Evolutionary conservation across 1,140 invertebrate species (phyloP), one percentile per base, ranked within the genome.

Genomic region (Cecropterus lyciades): DNA sequence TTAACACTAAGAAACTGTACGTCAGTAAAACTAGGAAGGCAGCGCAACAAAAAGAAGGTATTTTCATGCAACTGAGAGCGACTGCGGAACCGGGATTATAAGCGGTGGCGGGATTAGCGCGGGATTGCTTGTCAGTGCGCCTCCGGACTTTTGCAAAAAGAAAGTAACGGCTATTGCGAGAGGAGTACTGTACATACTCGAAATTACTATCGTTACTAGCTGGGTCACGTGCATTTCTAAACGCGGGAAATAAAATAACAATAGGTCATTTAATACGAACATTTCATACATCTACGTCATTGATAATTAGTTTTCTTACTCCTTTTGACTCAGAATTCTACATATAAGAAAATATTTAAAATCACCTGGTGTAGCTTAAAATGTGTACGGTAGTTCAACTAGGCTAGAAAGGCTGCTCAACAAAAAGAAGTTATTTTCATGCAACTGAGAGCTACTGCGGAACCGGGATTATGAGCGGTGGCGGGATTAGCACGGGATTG

Each of bases 101-200:
- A 43, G 13, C 40, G 40, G 40, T 43, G 13, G 40, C 13, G 40
- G 40, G 40, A 43, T 43, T 43, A 43, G 40, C 13, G 7, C 40
- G 40, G 40, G 40, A 43, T 43, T 43, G 40, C 40, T 13, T 43
- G 40, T 43, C 40, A 43, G 40, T 13, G 40, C n/a, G 40, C 40
- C 40, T 13, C 40, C 40, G 40, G 7, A 43, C n/a, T 43, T 43
- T 43, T 14, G 40, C 40, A 43, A 43, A 43, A 43, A 43, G 40
- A 43, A 43, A 43, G 40, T 43, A n/a, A 43, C 40, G n/a, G 4
- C 40, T 14, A 14, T 14, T 11, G 37, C n/a, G 1, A 5, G 37
- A 1, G 7, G 10, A 5, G 10, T 33, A 33, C 30, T 9, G 30
- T 37, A 37, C 11, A 37, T 1, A 30, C 27, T 7, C 27, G 27